phyloP scores from a whole-genome alignment of 2,113 vertebrate genomes.

The Pseudopodoces humilis region DNA sequence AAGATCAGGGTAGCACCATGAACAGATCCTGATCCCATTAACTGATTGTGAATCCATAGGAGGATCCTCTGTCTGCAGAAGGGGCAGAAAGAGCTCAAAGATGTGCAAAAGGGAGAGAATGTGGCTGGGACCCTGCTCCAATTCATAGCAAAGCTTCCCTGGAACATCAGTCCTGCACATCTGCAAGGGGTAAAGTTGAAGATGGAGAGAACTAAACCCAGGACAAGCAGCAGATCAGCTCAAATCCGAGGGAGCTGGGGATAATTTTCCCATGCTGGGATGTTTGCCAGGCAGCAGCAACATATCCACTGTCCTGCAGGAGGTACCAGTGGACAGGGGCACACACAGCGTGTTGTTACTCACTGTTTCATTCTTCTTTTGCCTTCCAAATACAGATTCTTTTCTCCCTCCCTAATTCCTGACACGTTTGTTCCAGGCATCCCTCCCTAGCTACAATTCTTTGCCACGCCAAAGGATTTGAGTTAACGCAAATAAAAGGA shows the following conservation, averaged over 20 bases:
- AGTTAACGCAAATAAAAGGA: slow-evolving; percentile 19
- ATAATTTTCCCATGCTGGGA: neutral
- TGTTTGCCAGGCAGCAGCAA: neutral
- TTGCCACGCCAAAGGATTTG: neutral
- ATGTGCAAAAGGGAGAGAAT: neutral
- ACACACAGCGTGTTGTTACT: fast-evolving
- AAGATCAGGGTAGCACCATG: neutral
- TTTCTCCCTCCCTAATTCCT: neutral
- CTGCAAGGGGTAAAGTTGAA: neutral
- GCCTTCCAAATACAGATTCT: neutral
- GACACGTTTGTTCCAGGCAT: slow-evolving; percentile 1
- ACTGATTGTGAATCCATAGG: fast-evolving
- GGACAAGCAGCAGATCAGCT: neutral
- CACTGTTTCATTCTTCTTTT: neutral
- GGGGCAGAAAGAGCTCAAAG: neutral
- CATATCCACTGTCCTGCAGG: neutral
- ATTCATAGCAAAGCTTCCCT: neutral
- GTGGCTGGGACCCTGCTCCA: neutral
- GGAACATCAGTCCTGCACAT: neutral
- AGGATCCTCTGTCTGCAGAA: neutral
- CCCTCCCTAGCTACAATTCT: neutral
- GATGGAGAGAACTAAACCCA: neutral
- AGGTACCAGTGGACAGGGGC: neutral
- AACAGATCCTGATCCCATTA: neutral
- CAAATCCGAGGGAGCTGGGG: neutral